A percentile compares a stretch with the other conserved stretches of the same genome.
Conservation (phyloP, 2,797 vertebrate genomes). For the Phaenicophaeus curvirostris region DNA sequence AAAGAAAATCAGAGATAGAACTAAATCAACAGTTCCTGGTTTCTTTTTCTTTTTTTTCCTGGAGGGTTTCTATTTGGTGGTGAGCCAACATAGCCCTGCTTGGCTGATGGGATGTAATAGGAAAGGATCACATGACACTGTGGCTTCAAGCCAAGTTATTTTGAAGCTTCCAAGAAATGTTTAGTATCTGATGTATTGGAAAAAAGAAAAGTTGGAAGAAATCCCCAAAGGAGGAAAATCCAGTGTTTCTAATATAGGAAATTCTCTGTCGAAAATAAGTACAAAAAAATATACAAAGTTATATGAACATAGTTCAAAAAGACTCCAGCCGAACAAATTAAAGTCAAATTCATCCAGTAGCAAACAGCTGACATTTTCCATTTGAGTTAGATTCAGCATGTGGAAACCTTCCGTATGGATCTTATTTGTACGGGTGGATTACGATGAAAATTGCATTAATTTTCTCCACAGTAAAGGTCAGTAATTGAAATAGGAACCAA, state of each 20-base stretch:
- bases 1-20: background rate
- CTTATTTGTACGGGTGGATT: slow-evolving; percentile 79
- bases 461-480: slow-evolving; percentile 79
- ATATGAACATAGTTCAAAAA: slow-evolving; percentile 38
- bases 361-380: slow-evolving; percentile 77
- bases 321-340: slow-evolving; percentile 65
- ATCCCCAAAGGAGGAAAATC: background rate
- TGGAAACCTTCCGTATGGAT: slow-evolving; percentile 73
- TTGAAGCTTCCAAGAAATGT: slow-evolving; percentile 8
- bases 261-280: slow-evolving; percentile 42
- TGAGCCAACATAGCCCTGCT: background rate
- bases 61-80: background rate
- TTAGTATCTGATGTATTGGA: background rate
- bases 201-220: background rate
- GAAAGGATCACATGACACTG: background rate
- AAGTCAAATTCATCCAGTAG: slow-evolving; percentile 70
- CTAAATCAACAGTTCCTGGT: background rate
- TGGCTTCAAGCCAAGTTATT: background rate
- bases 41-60: background rate
- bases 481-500: slow-evolving; percentile 79
- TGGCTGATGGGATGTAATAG: background rate
- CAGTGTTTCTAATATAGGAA: background rate
- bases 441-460: slow-evolving; percentile 81
- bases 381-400: slow-evolving; percentile 76
- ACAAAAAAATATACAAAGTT: slow-evolving; percentile 18